These are phyloP conservation scores for Episyrphus balteatus DNA, from an alignment of 1,140 invertebrate genomes.

Conservation along the genomic window DNA sequence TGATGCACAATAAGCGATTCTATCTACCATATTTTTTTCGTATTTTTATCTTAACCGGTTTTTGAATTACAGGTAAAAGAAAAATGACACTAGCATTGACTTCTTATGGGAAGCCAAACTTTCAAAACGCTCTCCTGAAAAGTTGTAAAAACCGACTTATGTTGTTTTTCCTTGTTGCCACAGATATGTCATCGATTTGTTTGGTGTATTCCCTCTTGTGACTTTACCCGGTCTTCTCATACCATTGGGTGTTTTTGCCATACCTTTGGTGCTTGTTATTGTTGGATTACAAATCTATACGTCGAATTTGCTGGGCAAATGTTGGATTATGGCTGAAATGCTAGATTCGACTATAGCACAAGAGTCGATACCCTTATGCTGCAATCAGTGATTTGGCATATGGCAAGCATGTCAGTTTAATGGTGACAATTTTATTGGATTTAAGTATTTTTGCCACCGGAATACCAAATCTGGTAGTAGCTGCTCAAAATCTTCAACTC, in stretches of 20 bases:
- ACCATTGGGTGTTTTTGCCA: conserved; percentile 57
- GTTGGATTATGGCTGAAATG: conserved; percentile 59
- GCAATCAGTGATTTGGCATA: conserved; percentile 63
- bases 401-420: conserved; percentile 43
- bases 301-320: conserved; percentile 55
- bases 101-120: too few species aligned
- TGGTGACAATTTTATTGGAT: conserved; percentile 57
- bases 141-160: too few species aligned
- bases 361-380: conserved; percentile 63
- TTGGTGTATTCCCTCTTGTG: conserved; percentile 69
- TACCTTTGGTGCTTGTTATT: conserved; percentile 53
- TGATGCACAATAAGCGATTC: too few species aligned
- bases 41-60: too few species aligned
- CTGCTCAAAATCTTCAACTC: conserved; percentile 62
- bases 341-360: conserved; percentile 52
- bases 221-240: conserved; percentile 59
- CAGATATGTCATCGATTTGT: conserved; percentile 68
- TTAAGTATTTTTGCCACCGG: conserved; percentile 61
- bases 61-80: too few species aligned
- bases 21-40: too few species aligned
- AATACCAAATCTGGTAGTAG: conserved; percentile 65
- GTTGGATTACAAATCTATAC: conserved; percentile 65
- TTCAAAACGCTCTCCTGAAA: too few species aligned
- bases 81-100: too few species aligned
- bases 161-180: too few species aligned